phyloP scores from a whole-genome alignment of 1,140 invertebrate genomes.

The Armadillidium nasatum region DNA sequence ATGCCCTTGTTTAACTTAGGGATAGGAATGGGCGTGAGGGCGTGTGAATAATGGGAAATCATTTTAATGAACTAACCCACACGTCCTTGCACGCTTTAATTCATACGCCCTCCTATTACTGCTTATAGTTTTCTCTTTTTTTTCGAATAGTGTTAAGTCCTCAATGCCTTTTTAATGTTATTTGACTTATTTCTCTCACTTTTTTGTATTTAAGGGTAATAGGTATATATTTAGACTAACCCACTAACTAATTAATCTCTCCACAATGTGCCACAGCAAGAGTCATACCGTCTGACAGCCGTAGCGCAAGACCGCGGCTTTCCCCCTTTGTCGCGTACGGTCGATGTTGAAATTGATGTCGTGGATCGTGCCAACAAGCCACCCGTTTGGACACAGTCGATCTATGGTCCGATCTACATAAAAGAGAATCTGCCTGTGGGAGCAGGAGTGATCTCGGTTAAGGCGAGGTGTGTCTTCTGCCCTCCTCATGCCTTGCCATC shows the following conservation, averaged over 20 bases:
- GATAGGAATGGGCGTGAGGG: not conserved
- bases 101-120: not conserved
- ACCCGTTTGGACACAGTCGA: slow-evolving; percentile 90
- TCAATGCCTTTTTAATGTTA: too few species aligned
- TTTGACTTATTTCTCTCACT: too few species aligned
- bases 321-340: slow-evolving; percentile 84
- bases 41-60: not conserved
- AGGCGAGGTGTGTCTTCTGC: slow-evolving; percentile 73
- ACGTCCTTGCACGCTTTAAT: not conserved
- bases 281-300: slow-evolving; percentile 93
- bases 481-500: slow-evolving; percentile 17
- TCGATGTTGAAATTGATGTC: slow-evolving; percentile 95
- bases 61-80: not conserved
- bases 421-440: slow-evolving; percentile 94
- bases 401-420: slow-evolving; percentile 93
- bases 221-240: slow-evolving; percentile 47
- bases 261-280: slow-evolving; percentile 63
- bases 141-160: not conserved
- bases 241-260: slow-evolving; percentile 4
- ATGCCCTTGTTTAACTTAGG: slow-evolving; percentile 3
- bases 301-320: slow-evolving; percentile 94
- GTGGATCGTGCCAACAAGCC: slow-evolving; percentile 92
- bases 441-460: slow-evolving; percentile 91
- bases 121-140: not conserved
- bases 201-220: too few species aligned